Evolutionary conservation across 2,888 invertebrate species (phyloP).

Genomic region (Oscheius sp.): DNA sequence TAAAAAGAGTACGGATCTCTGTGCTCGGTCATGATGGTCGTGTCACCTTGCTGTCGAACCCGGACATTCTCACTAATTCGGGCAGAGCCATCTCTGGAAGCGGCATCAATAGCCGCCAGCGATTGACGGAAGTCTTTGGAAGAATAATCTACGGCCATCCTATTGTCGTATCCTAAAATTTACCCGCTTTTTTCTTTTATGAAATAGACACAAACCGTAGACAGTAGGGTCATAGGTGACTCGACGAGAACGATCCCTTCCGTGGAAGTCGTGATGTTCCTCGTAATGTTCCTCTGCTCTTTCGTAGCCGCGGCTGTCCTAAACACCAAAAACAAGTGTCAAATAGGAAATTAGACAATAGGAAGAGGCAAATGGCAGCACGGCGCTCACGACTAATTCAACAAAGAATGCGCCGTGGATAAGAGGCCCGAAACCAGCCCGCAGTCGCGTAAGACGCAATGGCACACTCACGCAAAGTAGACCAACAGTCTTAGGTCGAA

Average conservation of each 20-base stretch:
- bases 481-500: background rate
- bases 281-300: constrained; percentile 53
- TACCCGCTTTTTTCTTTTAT: background rate
- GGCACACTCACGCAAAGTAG: constrained; percentile 31
- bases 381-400: constrained; percentile 34
- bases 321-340: background rate
- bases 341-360: background rate
- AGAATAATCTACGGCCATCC: constrained; percentile 64
- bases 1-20: constrained; percentile 74
- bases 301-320: constrained; percentile 48
- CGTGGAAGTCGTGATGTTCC: constrained; percentile 51
- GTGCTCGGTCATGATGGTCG: constrained; percentile 72
- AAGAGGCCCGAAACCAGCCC: constrained; percentile 32
- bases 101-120: constrained; percentile 69
- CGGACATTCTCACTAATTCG: constrained; percentile 50
- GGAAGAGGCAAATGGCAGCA: constrained; percentile 1
- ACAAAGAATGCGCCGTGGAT: constrained; percentile 37
- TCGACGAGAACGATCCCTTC: constrained; percentile 41
- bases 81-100: constrained; percentile 58
- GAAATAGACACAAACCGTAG: background rate
- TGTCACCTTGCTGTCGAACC: constrained; percentile 67
- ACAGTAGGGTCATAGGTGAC: constrained; percentile 30
- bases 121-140: constrained; percentile 69
- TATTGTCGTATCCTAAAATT: constrained; percentile 35
- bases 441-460: constrained; percentile 31